Conservation (phyloP, 2,888 invertebrate genomes). For the Tipula helvola region DNA sequence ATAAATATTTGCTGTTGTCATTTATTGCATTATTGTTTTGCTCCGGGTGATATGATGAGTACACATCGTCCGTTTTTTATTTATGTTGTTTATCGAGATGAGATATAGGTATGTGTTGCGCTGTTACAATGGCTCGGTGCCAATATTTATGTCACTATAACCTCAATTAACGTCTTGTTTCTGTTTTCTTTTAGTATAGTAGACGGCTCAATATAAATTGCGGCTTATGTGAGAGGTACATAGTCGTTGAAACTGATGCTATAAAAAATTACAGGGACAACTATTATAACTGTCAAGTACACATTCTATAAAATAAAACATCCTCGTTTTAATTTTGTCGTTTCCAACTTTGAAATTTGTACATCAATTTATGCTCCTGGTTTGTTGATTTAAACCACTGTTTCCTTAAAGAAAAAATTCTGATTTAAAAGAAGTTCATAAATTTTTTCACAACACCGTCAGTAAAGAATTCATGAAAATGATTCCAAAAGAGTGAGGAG, state of each 20-base stretch:
- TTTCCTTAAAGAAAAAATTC: too few species aligned
- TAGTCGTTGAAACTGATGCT: background rate
- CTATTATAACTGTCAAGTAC: too few species aligned
- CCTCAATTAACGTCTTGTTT: background rate
- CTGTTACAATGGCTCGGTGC: background rate
- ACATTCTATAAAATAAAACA: too few species aligned
- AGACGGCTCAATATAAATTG: background rate
- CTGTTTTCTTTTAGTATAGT: background rate
- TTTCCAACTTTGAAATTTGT: too few species aligned
- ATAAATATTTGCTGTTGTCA: background rate
- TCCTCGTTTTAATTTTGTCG: too few species aligned
- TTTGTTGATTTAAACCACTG: too few species aligned
- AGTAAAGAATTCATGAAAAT: too few species aligned
- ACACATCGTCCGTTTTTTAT: background rate
- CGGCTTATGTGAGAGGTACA: background rate
- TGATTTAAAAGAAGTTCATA: too few species aligned
- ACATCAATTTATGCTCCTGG: too few species aligned
- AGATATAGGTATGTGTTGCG: background rate
- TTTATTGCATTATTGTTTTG: background rate
- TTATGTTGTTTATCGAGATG: background rate
- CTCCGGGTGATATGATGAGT: background rate
- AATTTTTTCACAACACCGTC: too few species aligned
- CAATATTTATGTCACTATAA: background rate
- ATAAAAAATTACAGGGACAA: too few species aligned
- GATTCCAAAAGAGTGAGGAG: too few species aligned